Conservation (phyloP, 2,888 invertebrate genomes). For the Boloria selene region DNA sequence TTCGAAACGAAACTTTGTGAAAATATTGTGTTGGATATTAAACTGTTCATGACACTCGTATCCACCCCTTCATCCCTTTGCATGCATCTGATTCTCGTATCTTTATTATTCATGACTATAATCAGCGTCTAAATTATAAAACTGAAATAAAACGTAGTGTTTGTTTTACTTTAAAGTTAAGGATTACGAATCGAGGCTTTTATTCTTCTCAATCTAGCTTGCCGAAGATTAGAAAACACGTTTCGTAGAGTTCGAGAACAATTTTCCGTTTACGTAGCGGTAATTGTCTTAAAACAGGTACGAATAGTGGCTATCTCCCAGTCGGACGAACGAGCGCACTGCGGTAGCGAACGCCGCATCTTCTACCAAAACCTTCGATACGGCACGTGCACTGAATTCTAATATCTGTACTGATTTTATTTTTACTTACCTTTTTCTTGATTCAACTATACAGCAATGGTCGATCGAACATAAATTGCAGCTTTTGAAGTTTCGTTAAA, state of each 20-base stretch:
- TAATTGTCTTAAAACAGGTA: constrained; percentile 78
- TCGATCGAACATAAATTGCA: constrained; percentile 34
- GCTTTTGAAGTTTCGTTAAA: not conserved
- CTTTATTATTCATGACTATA: constrained; percentile 32
- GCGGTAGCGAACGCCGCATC: constrained; percentile 68
- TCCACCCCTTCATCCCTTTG: constrained; percentile 46
- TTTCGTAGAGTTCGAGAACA: constrained; percentile 70
- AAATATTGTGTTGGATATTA: constrained; percentile 72
- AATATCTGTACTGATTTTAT: constrained; percentile 79
- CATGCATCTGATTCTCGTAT: constrained; percentile 46
- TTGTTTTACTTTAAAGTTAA: constrained; percentile 28
- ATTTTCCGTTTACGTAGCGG: constrained; percentile 79
- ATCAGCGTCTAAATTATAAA: constrained; percentile 10
- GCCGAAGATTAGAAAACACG: constrained; percentile 75
- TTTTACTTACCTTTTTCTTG: constrained; percentile 71
- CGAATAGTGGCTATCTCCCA: constrained; percentile 58
- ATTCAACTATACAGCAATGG: constrained; percentile 76
- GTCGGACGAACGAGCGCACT: constrained; percentile 63
- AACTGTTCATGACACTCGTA: constrained; percentile 58
- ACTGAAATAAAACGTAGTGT: not conserved
- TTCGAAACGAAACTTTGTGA: constrained; percentile 66
- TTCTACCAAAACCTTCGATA: constrained; percentile 69
- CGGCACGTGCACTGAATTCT: constrained; percentile 74
- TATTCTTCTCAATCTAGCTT: constrained; percentile 56
- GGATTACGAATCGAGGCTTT: constrained; percentile 36